Percentiles rank a stretch among this genome's conserved stretches.
These are phyloP conservation scores for Papilio xuthus DNA, from an alignment of 1,140 invertebrate genomes.

Conservation along the genomic window DNA sequence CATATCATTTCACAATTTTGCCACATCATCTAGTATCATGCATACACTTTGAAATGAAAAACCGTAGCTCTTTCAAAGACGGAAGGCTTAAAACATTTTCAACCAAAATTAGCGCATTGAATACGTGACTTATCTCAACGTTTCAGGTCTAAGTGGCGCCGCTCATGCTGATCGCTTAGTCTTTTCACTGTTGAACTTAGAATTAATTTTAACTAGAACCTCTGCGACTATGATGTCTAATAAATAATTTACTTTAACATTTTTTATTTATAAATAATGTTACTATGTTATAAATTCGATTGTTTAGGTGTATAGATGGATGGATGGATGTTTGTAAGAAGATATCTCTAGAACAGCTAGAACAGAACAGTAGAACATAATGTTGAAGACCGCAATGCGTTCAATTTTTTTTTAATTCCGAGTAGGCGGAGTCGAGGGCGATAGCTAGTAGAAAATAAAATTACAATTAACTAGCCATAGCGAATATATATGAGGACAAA, in stretches of 20 bases:
- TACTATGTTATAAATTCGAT: no score
- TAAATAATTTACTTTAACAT: not conserved
- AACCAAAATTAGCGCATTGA: constrained; percentile 58
- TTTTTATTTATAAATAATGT: no score
- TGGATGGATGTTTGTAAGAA: no score
- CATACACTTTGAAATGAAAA: constrained; percentile 23
- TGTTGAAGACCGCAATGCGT: no score
- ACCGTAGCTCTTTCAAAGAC: constrained; percentile 11
- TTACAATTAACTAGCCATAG: no score
- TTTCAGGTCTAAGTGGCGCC: constrained; percentile 46
- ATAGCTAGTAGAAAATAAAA: no score
- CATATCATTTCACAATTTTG: not conserved
- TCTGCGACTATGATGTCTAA: not conserved
- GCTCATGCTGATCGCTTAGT: constrained; percentile 48
- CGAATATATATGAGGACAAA: no score
- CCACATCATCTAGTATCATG: constrained; percentile 16
- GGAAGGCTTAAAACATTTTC: constrained; percentile 43
- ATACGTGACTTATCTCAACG: constrained; percentile 59
- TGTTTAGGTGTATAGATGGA: no score
- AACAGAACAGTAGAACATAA: no score
- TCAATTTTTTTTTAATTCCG: no score
- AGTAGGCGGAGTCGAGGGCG: no score
- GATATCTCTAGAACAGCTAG: no score
- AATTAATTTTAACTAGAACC: constrained; percentile 27
- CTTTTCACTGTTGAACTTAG: constrained; percentile 44